Conservation (phyloP, 1,140 invertebrate species). For the Chymomyza costata region DNA sequence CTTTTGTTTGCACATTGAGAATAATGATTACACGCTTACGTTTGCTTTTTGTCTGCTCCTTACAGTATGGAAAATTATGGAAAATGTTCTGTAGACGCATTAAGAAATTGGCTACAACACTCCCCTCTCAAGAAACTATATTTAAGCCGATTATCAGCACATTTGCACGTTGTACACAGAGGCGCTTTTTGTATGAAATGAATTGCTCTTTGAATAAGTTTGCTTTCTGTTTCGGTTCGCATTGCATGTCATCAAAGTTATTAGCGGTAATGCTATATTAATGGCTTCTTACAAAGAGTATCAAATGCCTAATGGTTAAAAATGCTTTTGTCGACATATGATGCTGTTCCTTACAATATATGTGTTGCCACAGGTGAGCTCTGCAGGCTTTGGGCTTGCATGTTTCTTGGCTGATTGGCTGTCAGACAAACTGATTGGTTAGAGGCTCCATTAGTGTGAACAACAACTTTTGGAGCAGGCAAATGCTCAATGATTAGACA, state of each 20-base stretch:
- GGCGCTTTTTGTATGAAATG: constrained; percentile 28
- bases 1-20: constrained; percentile 42
- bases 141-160: constrained; percentile 56
- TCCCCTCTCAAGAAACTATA: constrained; percentile 39
- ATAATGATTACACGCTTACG: constrained; percentile 52
- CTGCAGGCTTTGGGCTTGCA: too few relatives aligned
- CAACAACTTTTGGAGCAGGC: too few relatives aligned
- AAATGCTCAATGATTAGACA: too few relatives aligned
- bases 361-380: too few relatives aligned
- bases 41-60: constrained; percentile 26
- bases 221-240: constrained; percentile 9
- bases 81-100: neutral
- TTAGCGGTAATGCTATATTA: constrained; percentile 49
- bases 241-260: constrained; percentile 54
- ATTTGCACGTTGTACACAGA: constrained; percentile 34
- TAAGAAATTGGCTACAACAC: constrained; percentile 42
- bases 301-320: too few relatives aligned
- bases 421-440: too few relatives aligned
- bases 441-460: too few relatives aligned
- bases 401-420: too few relatives aligned
- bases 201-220: constrained; percentile 37
- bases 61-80: constrained; percentile 37
- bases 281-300: constrained; percentile 6
- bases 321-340: too few relatives aligned
- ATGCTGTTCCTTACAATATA: too few relatives aligned